Percentiles rank a stretch among this genome's conserved stretches.
phyloP scores from a whole-genome alignment of 2,113 vertebrate species.

The Oncorhynchus clarkii region DNA sequence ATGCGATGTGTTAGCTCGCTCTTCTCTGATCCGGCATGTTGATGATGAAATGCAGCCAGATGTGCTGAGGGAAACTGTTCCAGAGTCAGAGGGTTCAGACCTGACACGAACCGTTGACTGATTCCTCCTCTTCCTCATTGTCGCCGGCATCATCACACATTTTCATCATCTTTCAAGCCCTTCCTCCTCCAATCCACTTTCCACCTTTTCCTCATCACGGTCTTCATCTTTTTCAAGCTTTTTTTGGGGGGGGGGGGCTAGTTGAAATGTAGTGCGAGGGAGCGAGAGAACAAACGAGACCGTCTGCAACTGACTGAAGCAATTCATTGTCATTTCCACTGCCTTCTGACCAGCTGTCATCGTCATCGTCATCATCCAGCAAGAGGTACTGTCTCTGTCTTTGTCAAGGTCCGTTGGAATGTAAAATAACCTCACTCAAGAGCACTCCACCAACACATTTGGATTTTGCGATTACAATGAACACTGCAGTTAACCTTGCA shows the following conservation, averaged over 20 bases:
- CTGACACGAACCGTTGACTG: conserved; percentile 57
- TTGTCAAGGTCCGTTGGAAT: not conserved
- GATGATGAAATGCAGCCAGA: conserved; percentile 61
- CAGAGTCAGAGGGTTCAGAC: conserved; percentile 64
- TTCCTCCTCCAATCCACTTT: too few relatives aligned
- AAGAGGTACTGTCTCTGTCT: not conserved
- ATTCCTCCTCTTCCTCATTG: conserved; percentile 36
- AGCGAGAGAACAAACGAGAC: too few relatives aligned
- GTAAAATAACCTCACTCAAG: not conserved
- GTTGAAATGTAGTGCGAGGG: not conserved
- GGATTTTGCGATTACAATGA: conserved; percentile 23
- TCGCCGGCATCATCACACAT: conserved; percentile 30
- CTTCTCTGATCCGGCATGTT: conserved; percentile 57
- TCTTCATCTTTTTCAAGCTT: too few relatives aligned
- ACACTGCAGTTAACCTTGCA: not conserved
- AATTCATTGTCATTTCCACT: too few relatives aligned
- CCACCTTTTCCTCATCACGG: too few relatives aligned
- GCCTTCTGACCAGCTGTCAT: not conserved
- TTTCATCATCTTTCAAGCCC: not conserved
- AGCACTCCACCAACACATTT: not conserved
- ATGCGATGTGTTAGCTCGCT: too few relatives aligned
- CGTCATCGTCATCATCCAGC: not conserved
- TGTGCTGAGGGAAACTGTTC: conserved; percentile 36
- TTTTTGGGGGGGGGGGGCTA: too few relatives aligned
- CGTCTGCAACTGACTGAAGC: too few relatives aligned